Base-by-base conservation (phyloP, 2,113 vertebrate species). In the Grallaria varia region DNA sequence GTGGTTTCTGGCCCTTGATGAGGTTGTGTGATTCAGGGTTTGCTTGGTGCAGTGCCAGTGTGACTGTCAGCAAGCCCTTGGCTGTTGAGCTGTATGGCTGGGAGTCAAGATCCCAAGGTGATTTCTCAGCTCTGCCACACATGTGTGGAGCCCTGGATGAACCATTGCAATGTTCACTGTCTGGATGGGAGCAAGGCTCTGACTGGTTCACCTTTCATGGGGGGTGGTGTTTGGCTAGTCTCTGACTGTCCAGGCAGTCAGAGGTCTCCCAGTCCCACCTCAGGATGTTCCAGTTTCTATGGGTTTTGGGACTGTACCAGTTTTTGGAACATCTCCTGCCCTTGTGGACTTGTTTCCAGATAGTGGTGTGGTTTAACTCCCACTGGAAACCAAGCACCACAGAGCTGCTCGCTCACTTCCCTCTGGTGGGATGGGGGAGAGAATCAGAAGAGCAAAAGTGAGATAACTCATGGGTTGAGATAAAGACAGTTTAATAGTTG, bases 41-140 rank as follows among this genome's bases (percentile, higher is more conserved):
- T 90, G 53, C 42, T 84, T 0, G 0, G 30, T 5, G 2, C 12
- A 20, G 5, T 6, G 0, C 42, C 42, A 13, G 27, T 28, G 4
- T 5, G 13, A 24, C 47, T 15, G 8, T 40, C 60, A 39, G 53
- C 53, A 52, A 56, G 50, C 14, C 37, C 55, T 47, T 49, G 35
- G 63, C 74, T 76, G 39, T n/a, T 14, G 31, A 75, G 49, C 24
- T 4, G 0, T 13, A 12, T 13, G 33, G 25, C 45, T 3, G 3
- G 33, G 24, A 56, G 31, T 69, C 28, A 7, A 21, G 67, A 71
- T 37, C 33, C 3, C 45, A 50, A 39, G 9, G 42, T 3, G 6
- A 33, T 39, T 84, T 62, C 55, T 66, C 18, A 59, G 53, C 67
- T 62, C 40, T 33, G n/a, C 71, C 53, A 67, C 24, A 28, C 23